Evolutionary conservation across 2,113 vertebrate genomes (phyloP).

Genomic region (Anhinga rufa): DNA sequence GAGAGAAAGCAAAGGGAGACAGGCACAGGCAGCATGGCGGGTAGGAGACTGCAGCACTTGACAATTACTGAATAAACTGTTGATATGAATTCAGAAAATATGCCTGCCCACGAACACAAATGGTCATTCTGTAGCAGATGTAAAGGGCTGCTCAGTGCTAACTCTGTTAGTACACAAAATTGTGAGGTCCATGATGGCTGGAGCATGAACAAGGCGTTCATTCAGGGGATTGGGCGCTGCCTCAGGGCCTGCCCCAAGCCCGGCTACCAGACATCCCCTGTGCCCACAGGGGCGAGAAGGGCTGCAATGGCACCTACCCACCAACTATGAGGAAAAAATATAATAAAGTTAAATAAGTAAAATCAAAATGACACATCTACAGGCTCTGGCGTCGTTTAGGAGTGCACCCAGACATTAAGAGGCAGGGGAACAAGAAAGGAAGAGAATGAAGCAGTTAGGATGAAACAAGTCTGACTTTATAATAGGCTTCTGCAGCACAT

Average conservation of each 20-base stretch:
- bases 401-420: neutral
- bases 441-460: neutral
- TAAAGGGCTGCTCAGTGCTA: neutral
- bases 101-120: neutral
- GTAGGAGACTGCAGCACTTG: neutral
- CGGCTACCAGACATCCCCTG: neutral
- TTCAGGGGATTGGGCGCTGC: neutral
- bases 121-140: neutral
- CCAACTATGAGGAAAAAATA: neutral
- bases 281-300: neutral
- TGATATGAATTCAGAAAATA: neutral
- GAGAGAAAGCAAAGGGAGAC: neutral
- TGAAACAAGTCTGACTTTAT: conserved; percentile 2
- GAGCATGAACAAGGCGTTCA: neutral
- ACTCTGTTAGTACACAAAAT: neutral
- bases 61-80: neutral
- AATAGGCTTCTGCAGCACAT: neutral
- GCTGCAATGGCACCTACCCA: neutral
- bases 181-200: neutral
- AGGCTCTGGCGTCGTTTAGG: neutral
- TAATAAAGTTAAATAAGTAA: neutral
- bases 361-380: neutral
- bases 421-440: neutral
- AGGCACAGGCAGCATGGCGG: neutral
- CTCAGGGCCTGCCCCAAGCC: neutral